phyloP scores from a whole-genome alignment of 2,888 invertebrate species.

The Cryptocheilus praepositus region DNA sequence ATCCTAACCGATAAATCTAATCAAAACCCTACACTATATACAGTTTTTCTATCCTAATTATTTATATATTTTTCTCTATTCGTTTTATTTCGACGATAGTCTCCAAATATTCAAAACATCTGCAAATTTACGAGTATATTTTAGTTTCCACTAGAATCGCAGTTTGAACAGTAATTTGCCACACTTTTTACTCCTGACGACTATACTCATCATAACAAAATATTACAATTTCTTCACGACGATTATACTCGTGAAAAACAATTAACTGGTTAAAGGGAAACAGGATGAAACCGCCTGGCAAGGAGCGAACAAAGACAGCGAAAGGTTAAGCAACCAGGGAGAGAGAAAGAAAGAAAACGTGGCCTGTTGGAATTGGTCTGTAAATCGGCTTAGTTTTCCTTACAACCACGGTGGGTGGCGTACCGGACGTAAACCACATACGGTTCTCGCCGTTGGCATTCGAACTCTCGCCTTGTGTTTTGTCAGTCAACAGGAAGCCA shows the following conservation, averaged over 20 bases:
- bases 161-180: too few species aligned
- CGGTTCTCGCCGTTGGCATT: slow-evolving; percentile 49
- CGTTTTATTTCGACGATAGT: too few species aligned
- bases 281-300: neutral
- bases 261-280: neutral
- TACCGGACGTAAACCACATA: slow-evolving; percentile 29
- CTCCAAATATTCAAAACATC: too few species aligned
- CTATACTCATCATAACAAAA: too few species aligned
- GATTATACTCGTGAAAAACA: neutral
- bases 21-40: too few species aligned
- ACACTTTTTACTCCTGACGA: too few species aligned
- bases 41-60: too few species aligned
- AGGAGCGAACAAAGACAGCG: neutral
- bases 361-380: slow-evolving; percentile 18
- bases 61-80: too few species aligned
- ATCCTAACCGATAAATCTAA: too few species aligned
- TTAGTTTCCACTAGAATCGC: too few species aligned
- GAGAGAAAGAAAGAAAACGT: neutral
- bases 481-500: slow-evolving; percentile 56
- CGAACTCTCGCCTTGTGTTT: slow-evolving; percentile 43
- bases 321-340: neutral
- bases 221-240: too few species aligned
- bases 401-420: slow-evolving; percentile 44
- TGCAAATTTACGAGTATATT: too few species aligned
- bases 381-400: slow-evolving; percentile 39